phyloP scores from a whole-genome alignment of 92 coral and sea anemone genomes.

The Metridium senile region DNA sequence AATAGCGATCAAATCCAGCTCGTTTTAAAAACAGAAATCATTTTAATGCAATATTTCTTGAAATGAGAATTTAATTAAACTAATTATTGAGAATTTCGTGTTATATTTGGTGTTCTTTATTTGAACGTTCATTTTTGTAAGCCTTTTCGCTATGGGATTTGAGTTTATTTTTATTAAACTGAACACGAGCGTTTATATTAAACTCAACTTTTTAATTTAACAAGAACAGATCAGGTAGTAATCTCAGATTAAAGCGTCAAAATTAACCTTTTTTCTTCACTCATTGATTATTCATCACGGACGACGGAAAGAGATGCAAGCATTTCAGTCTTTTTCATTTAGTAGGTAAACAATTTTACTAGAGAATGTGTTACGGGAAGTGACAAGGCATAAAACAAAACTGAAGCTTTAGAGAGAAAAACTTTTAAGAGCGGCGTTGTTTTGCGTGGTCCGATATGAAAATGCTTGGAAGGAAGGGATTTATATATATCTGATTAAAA shows the following conservation, averaged over 20 bases:
- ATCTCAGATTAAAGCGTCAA: background rate
- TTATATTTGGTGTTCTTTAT: background rate
- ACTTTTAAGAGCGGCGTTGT: background rate
- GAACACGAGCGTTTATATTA: background rate
- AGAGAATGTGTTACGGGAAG: too few relatives aligned
- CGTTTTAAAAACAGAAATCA: background rate
- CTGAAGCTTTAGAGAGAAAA: too few relatives aligned
- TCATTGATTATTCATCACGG: background rate
- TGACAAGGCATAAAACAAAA: too few relatives aligned
- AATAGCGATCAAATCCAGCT: background rate
- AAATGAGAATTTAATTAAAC: conserved; percentile 13
- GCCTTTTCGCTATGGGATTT: background rate
- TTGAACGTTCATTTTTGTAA: background rate
- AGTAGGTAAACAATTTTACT: too few relatives aligned
- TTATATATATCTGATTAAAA: background rate
- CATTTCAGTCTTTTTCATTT: conserved; percentile 4
- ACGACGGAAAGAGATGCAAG: conserved; percentile 5
- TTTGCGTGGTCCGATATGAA: background rate
- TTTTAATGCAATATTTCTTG: background rate
- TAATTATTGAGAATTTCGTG: background rate
- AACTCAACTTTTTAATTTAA: conserved; percentile 3
- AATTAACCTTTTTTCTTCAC: conserved; percentile 7
- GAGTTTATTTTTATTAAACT: background rate
- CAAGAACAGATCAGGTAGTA: background rate
- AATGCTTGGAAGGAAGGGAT: background rate